phyloP scores from a whole-genome alignment of 92 coral and sea anemone genomes.

The Blastomussa wellsi region DNA sequence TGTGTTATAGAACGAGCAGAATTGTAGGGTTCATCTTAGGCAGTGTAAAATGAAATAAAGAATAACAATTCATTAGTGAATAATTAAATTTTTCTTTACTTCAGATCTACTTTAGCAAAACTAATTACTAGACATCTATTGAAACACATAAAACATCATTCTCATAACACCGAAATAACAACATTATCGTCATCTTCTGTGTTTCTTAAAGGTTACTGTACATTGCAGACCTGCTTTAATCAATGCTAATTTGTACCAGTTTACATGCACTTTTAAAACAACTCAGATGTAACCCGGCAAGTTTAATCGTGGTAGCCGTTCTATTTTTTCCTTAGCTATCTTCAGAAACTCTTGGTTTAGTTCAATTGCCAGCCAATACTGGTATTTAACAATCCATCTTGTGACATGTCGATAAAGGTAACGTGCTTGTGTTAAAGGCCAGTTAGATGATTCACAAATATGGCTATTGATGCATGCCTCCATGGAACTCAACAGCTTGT shows the following conservation, averaged over 20 bases:
- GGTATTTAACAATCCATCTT: constrained; percentile 45
- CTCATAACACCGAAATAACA: too few relatives aligned
- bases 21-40: too few relatives aligned
- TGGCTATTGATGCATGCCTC: constrained; percentile 38
- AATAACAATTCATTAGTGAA: background rate
- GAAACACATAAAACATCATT: too few relatives aligned
- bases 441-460: constrained; percentile 51
- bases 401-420: constrained; percentile 48
- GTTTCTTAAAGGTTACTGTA: too few relatives aligned
- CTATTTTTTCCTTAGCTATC: constrained; percentile 31
- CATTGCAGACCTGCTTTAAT: too few relatives aligned
- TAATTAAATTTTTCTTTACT: background rate
- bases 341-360: constrained; percentile 36
- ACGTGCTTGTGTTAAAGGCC: constrained; percentile 43
- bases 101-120: background rate
- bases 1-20: too few relatives aligned
- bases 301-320: constrained; percentile 37
- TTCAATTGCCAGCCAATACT: constrained; percentile 46
- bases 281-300: constrained; percentile 49
- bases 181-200: too few relatives aligned
- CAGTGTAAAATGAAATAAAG: too few relatives aligned
- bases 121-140: background rate
- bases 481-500: constrained; percentile 15
- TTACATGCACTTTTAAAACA: background rate
- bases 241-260: too few relatives aligned